Base-by-base conservation (phyloP, 2,797 vertebrate species). In the Cryptoblepharus egeriae region DNA sequence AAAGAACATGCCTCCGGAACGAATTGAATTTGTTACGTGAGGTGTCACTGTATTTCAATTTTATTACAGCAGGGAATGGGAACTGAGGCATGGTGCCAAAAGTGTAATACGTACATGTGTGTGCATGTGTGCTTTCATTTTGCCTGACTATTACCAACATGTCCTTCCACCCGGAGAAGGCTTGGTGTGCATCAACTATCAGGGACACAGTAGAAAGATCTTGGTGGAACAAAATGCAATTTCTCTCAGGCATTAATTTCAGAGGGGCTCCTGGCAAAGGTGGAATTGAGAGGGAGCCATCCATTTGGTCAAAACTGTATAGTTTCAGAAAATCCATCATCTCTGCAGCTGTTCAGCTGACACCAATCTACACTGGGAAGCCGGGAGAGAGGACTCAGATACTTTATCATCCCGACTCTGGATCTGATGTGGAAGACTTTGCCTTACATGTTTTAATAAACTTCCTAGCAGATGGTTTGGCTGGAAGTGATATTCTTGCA, bases 381-480 rank as follows among this genome's bases (percentile, higher is more conserved):
- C 52, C 39, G 20, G 26, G 70, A 42, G 24, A 45, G 30, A 49
- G 76, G 35, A 28, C 49, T 32, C 18, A 45, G 15, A 11, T 68
- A 49, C 30, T 76, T 75, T 52, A 82, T 76, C 76, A 60, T 74
- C 30, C 63, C n/a, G 60, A 28, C 22, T 60, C 70, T 79, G 49
- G 37, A 60, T 68, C 75, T 84, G 78, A 79, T 73, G 49, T n/a
- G 82, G 76, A 78, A 78, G 82, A 67, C 22, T 74, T 84, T 84
- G 70, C 63, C 63, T 84, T 79, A 84, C 70, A 79, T 37, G 75
- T 67, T 63, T 55, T 74, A 79, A 79, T 84, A 79, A 80, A 79
- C 70, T 73, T 76, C 70, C 70, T 37, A 74, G 39, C 82, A 84
- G 82, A 84, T 84, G 82, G 76, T 76, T 79, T 79, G 82, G 76